phyloP scores from a whole-genome alignment of 2,797 vertebrate species.

The Phyllotis vaccarum region DNA sequence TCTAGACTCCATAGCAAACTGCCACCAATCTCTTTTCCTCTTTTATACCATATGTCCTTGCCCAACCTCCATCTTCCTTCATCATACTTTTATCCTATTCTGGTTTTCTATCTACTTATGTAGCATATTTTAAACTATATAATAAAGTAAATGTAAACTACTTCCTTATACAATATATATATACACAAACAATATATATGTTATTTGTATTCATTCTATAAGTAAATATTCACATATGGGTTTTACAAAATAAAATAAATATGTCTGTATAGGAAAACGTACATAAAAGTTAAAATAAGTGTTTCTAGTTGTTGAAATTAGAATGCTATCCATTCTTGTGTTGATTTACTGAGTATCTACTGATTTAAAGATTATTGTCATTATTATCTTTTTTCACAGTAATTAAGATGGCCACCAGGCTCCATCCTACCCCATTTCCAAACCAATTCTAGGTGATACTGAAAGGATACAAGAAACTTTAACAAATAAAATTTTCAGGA shows the following conservation, averaged over 20 bases:
- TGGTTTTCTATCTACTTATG: neutral
- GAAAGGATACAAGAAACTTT: neutral
- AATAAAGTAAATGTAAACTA: neutral
- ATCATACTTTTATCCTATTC: neutral
- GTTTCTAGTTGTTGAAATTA: constrained; percentile 20
- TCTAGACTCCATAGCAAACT: neutral
- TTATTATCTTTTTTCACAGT: constrained; percentile 23
- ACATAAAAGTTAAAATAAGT: constrained; percentile 26
- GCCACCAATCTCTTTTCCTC: neutral
- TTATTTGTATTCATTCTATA: neutral
- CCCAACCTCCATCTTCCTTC: neutral
- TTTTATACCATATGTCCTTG: neutral
- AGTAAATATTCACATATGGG: neutral
- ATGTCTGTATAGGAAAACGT: neutral
- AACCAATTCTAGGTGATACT: constrained; percentile 12
- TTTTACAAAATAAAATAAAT: neutral
- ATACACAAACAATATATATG: too few relatives aligned
- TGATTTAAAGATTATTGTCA: neutral
- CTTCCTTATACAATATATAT: neutral
- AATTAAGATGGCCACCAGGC: neutral
- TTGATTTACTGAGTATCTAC: neutral
- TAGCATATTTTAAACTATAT: neutral
- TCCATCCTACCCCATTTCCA: neutral
- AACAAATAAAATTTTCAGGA: neutral
- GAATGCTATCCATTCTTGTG: neutral